phyloP scores from a whole-genome alignment of 2,888 invertebrate genomes.

The Leistus spinibarbis region DNA sequence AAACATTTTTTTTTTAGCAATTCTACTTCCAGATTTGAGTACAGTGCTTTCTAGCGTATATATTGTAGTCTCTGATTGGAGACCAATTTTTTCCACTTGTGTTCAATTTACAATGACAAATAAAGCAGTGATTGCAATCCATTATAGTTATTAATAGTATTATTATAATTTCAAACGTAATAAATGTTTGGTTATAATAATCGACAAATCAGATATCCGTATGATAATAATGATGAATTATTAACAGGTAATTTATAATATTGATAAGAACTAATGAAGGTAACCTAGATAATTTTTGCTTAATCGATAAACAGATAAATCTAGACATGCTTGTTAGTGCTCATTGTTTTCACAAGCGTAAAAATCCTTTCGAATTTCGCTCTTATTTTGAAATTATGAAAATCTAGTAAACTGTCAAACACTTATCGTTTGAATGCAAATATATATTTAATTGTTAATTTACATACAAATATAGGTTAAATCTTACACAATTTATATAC shows the following conservation, averaged over 20 bases:
- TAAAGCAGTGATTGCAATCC: neutral
- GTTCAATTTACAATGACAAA: too few species aligned
- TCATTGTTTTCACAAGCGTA: neutral
- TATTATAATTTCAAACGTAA: neutral
- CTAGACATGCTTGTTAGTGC: neutral
- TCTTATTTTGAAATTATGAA: neutral
- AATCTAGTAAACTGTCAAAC: neutral
- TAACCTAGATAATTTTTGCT: neutral
- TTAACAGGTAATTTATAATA: neutral
- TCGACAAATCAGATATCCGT: neutral
- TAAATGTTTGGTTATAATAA: neutral
- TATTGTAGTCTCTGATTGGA: too few species aligned
- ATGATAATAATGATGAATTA: neutral
- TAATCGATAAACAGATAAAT: neutral
- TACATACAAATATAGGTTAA: neutral
- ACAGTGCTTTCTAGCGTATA: too few species aligned
- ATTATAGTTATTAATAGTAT: neutral
- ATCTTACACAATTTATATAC: neutral
- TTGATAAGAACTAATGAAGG: neutral
- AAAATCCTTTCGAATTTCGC: neutral
- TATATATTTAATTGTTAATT: neutral
- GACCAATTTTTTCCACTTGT: too few species aligned
- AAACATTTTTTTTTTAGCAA: too few species aligned
- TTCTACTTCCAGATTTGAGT: too few species aligned
- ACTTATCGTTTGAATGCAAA: neutral